Evolutionary conservation across 2,797 vertebrate genomes (phyloP).

Genomic region (Sarcophilus harrisii): DNA sequence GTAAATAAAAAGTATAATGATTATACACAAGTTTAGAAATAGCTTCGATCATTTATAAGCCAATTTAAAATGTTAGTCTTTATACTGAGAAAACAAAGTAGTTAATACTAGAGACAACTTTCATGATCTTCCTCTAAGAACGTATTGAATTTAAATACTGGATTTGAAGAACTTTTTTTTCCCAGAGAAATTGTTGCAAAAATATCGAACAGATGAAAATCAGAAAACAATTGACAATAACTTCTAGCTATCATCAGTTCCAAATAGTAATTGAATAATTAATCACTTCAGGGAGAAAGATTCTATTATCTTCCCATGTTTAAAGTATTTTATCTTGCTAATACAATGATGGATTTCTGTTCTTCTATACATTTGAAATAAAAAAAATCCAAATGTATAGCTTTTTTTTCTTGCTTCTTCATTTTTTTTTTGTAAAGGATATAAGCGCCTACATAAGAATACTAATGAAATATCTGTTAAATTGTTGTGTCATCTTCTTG

Average conservation of each 20-base stretch:
- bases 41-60: constrained; percentile 23
- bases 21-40: not conserved
- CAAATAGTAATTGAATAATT: not conserved
- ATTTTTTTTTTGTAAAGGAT: not conserved
- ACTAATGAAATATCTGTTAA: not conserved
- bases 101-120: not conserved
- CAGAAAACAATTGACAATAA: not conserved
- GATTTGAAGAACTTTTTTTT: not conserved
- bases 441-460: not conserved
- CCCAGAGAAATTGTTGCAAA: not conserved
- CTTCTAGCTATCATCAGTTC: not conserved
- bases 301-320: not conserved
- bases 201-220: not conserved
- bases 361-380: not conserved
- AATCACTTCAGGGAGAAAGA: not conserved
- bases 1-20: not conserved
- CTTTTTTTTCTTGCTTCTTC: not conserved
- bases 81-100: not conserved
- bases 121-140: not conserved
- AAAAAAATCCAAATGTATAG: not conserved
- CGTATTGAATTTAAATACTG: not conserved
- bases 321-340: not conserved
- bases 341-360: not conserved
- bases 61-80: not conserved
- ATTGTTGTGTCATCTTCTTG: constrained; percentile 1